Percentiles rank a stretch among this genome's conserved stretches.
Conservation (phyloP, 2,113 vertebrate genomes). For the Onychorhynchus coronatus region DNA sequence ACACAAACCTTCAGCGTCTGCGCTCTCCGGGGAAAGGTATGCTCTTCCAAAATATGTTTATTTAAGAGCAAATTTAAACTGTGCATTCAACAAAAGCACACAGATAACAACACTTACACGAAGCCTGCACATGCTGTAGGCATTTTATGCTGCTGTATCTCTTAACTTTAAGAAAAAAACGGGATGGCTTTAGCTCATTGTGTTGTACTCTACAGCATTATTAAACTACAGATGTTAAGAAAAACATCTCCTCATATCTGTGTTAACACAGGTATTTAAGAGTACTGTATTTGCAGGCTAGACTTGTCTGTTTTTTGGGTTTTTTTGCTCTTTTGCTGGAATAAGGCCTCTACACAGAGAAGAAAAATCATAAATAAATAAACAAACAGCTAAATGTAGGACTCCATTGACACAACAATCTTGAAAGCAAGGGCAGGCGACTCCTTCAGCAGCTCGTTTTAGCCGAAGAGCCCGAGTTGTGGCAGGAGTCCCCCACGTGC, state of each 20-base stretch:
- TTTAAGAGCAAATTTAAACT: neutral
- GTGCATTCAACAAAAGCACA: neutral
- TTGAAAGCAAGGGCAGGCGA: neutral
- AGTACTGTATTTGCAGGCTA: too few species aligned
- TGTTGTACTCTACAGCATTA: neutral
- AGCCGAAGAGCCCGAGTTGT: rapidly evolving
- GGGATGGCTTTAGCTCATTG: neutral
- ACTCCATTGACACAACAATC: neutral
- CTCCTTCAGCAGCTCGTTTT: rapidly evolving
- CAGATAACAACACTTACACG: neutral
- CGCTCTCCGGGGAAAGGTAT: rapidly evolving
- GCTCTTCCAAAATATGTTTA: neutral
- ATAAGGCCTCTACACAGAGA: neutral
- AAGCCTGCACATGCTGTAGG: neutral
- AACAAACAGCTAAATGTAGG: too few species aligned
- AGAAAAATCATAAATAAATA: neutral
- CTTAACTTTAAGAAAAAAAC: neutral
- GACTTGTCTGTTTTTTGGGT: too few species aligned
- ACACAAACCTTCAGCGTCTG: neutral
- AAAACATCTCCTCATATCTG: neutral
- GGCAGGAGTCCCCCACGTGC: neutral
- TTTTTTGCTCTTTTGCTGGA: neutral
- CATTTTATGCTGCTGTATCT: neutral
- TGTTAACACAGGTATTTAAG: rapidly evolving
- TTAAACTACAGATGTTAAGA: neutral